These are phyloP conservation scores for Litoditis marina DNA, from an alignment of 2,888 invertebrate genomes.

Conservation along the genomic window DNA sequence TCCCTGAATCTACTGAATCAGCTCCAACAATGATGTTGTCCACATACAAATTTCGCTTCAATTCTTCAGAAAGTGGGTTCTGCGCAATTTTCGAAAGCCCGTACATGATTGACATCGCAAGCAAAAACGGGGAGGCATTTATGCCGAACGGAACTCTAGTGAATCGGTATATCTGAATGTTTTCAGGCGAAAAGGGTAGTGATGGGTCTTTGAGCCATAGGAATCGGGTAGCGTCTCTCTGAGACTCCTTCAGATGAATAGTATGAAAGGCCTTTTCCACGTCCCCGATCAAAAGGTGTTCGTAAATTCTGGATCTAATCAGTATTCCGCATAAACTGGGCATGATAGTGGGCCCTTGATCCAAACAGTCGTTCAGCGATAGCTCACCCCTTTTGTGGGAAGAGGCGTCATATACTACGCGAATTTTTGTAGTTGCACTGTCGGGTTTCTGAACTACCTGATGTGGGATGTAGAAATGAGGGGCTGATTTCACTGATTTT, in stretches of 20 bases:
- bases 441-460: too few relatives aligned
- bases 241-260: constrained; percentile 20
- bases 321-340: constrained; percentile 29
- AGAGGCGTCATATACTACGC: constrained; percentile 40
- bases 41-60: constrained; percentile 9
- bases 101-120: constrained; percentile 22
- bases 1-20: background rate
- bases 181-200: constrained; percentile 14
- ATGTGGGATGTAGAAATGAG: too few relatives aligned
- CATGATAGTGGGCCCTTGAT: constrained; percentile 27
- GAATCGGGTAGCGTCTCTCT: constrained; percentile 29
- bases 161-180: constrained; percentile 33
- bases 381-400: constrained; percentile 6
- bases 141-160: constrained; percentile 36
- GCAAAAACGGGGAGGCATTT: constrained; percentile 23
- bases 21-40: constrained; percentile 1
- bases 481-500: too few relatives aligned
- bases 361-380: constrained; percentile 31
- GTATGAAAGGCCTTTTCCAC: constrained; percentile 46
- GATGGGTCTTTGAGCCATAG: constrained; percentile 31
- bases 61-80: constrained; percentile 1
- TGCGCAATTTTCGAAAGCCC: too few relatives aligned
- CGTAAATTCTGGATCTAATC: constrained; percentile 19
- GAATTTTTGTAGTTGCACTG: constrained; percentile 32
- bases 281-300: constrained; percentile 24